Evolutionary conservation across 1,140 invertebrate genomes (phyloP), one percentile per base, ranked within the genome.

Genomic region (Papilio dardanus): DNA sequence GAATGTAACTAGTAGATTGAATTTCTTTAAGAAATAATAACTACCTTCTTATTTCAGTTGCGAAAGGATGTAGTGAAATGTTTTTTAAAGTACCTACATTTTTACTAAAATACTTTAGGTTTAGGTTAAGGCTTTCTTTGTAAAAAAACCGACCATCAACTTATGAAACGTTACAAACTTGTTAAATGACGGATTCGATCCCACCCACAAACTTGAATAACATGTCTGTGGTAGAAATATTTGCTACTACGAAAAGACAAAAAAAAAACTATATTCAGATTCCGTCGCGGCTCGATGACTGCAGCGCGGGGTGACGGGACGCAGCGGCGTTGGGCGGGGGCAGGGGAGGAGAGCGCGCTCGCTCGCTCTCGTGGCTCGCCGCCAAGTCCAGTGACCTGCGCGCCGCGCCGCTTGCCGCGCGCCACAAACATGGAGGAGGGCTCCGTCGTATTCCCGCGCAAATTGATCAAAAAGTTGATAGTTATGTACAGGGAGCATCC

Each of bases 361-460:
- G 33, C 21, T 30, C 19, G 42, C n/a, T n/a, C 37, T 71, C 28
- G 31, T 30, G 14, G 46, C 40, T 75, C 35, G 31, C 81, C 67
- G 81, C 78, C 85, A 80, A 81, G 87, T 79, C 81, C 86, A 90
- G 88, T 88, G 86, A 89, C 85, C 79, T 84, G 89, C 87, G 85
- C 86, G 87, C 71, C 90, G 86, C 89, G 83, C 89, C 77, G 88
- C 85, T 91, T 82, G 84, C 7, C 83, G 81, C 86, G 83, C 40
- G n/a, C 37, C 66, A 79, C 77, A 83, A 84, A 85, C 69, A 88
- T 88, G 87, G 78, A 81, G 14, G 85, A 89, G 67, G 16, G 76
- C 28, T 74, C 66, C 67, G 79, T 88, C 6, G 79, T 86, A 2
- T 91, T 91, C 75, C 86, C 89, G 65, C 88, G 88, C 50, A 89